Evolutionary conservation across 2,113 vertebrate genomes (phyloP), one percentile per base, ranked within the genome.

Genomic region (Lasiurus borealis): DNA sequence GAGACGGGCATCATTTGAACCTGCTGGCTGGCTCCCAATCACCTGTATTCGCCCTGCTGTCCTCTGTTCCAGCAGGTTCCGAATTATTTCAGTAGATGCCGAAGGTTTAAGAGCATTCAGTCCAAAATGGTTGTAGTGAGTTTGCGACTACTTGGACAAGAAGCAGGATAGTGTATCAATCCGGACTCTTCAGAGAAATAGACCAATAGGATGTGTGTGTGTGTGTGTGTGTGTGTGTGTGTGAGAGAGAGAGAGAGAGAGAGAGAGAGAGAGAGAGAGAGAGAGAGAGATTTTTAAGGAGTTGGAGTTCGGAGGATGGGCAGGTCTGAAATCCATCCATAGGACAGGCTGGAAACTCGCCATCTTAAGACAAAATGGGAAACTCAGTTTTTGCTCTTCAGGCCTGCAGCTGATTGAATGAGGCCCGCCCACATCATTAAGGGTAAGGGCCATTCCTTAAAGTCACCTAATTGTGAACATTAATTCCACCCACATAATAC

Each of bases 41-140:
- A 3, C 59, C 14, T n/a, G 50, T 44, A 12, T 52, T 31, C 21
- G 11, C 31, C 1, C 0, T 34, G 25, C 0, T 48, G 7, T 62
- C 69, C 50, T 2, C 46, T 19, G 16, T 1, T 29, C 66, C 23
- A 40, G 66, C 59, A 50, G 66, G 5, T 10, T 46, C 11, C 12
- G 25, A 11, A 9, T 12, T 14, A 34, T 18, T 73, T 29, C 46
- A 27, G 1, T 36, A 59, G 48, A 44, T 36, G n/a, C 14, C 36
- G 19, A 7, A 21, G n/a, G 19, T 71, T 59, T 50, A 16, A 46
- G 23, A 68, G 4, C 72, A 31, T 18, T 34, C 15, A 59, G 44
- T 31, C 85, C 19, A 23, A 44, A 64, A 62, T 21, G 19, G 19
- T 14, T 82, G 6, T 66, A 9, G 46, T 27, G 11, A 13, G 15